These are phyloP conservation scores for Leucoraja ocellata DNA, from an alignment of 2,797 vertebrate species.

Conservation along the genomic window DNA sequence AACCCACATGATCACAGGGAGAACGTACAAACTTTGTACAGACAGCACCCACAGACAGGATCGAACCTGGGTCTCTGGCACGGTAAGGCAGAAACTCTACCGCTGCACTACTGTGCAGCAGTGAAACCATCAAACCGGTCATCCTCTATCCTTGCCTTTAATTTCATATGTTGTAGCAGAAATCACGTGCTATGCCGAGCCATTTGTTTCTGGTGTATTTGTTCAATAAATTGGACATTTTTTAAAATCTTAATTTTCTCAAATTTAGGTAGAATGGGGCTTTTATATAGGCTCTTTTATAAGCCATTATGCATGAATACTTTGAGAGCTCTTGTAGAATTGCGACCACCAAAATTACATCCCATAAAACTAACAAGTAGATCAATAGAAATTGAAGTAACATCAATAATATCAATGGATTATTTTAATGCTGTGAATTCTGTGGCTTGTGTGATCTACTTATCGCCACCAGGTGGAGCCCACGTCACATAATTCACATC, in stretches of 20 bases:
- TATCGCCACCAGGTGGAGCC: slow-evolving; percentile 19
- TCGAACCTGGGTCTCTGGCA: too few species aligned
- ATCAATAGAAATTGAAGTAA: neutral
- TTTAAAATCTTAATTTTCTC: neutral
- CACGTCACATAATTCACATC: neutral
- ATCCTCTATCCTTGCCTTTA: neutral
- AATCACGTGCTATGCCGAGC: neutral
- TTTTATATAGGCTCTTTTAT: neutral
- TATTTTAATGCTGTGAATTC: neutral
- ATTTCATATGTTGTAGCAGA: neutral
- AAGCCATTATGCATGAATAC: too few species aligned
- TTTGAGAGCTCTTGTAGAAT: neutral
- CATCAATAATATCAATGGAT: neutral
- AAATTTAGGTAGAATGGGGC: neutral
- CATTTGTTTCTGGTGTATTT: neutral
- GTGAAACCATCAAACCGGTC: neutral
- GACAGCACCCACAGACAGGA: too few species aligned
- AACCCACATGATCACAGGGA: too few species aligned
- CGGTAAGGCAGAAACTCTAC: too few species aligned
- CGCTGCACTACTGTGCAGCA: too few species aligned
- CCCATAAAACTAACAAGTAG: neutral
- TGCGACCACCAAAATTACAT: neutral
- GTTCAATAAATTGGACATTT: neutral
- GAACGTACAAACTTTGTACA: too few species aligned
- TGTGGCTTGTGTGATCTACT: neutral